Evolutionary conservation across 1,140 invertebrate species (phyloP).

Genomic region (Cydia pomonella): DNA sequence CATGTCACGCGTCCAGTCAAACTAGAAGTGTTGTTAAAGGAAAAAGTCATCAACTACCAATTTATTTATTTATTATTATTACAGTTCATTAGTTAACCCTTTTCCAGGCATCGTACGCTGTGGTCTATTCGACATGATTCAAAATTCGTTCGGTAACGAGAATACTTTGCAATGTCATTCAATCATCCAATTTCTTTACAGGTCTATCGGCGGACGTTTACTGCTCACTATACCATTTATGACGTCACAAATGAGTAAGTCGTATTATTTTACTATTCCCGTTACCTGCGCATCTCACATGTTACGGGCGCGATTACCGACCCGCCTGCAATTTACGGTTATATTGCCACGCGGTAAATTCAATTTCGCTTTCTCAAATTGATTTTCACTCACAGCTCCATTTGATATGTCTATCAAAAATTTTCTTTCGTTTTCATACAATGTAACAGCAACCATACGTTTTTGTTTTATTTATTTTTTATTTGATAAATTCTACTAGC

Average conservation of each 20-base stretch:
- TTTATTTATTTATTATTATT: too few species aligned
- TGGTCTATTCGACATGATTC: too few species aligned
- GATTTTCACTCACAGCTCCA: slow-evolving; percentile 45
- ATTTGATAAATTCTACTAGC: background rate
- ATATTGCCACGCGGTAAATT: slow-evolving; percentile 40
- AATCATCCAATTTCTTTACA: slow-evolving; percentile 74
- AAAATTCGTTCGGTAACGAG: slow-evolving; percentile 37
- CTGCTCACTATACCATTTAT: slow-evolving; percentile 91
- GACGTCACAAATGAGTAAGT: slow-evolving; percentile 93
- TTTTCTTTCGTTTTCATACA: slow-evolving; percentile 4
- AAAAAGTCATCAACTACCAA: too few species aligned
- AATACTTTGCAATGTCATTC: slow-evolving; percentile 38
- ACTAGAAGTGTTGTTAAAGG: too few species aligned
- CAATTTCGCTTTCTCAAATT: slow-evolving; percentile 47
- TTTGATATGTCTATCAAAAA: slow-evolving; percentile 32
- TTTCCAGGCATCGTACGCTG: too few species aligned
- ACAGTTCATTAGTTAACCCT: too few species aligned
- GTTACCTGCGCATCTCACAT: slow-evolving; percentile 37
- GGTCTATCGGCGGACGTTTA: slow-evolving; percentile 91
- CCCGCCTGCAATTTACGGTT: slow-evolving; percentile 37
- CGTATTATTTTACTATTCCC: slow-evolving; percentile 39
- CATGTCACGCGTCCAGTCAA: too few species aligned
- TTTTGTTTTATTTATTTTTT: background rate
- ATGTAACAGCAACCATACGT: background rate
- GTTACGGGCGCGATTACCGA: slow-evolving; percentile 41